Evolutionary conservation across 2,888 invertebrate species (phyloP).

Genomic region (Asteroscopus sphinx): DNA sequence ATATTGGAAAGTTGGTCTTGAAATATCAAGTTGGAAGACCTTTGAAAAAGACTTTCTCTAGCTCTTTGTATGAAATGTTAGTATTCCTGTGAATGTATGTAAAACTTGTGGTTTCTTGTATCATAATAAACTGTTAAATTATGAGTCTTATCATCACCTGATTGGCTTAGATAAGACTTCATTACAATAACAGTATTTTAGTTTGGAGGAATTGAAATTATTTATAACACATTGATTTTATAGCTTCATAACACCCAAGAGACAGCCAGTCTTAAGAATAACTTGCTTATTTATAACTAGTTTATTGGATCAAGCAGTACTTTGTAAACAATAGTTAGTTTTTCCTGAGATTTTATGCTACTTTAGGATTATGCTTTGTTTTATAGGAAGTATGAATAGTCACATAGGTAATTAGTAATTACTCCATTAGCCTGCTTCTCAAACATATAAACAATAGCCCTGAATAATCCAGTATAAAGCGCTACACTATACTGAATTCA

Average conservation of each 20-base stretch:
- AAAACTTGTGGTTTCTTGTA: conserved; percentile 17
- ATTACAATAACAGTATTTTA: not conserved
- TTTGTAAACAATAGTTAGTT: conserved; percentile 31
- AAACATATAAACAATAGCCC: not conserved
- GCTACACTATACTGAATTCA: no score
- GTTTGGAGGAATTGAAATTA: not conserved
- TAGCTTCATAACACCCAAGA: not conserved
- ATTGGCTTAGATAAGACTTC: not conserved
- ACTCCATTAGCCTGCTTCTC: conserved; percentile 3
- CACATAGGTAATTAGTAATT: conserved; percentile 17
- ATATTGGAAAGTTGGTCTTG: conserved; percentile 59
- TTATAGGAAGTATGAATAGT: conserved; percentile 1
- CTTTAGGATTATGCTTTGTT: conserved; percentile 19
- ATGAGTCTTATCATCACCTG: not conserved
- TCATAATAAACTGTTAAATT: not conserved
- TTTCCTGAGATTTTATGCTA: conserved; percentile 12
- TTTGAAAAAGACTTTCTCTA: conserved; percentile 62
- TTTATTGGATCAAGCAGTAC: conserved; percentile 1
- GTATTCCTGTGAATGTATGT: conserved; percentile 55
- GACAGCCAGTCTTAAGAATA: conserved; percentile 8
- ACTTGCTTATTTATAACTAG: conserved; percentile 19
- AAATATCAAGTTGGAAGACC: conserved; percentile 67
- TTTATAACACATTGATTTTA: conserved; percentile 5
- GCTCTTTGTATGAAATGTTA: conserved; percentile 73
- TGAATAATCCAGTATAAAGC: not conserved